Conservation (phyloP, 1,140 invertebrate genomes). For the Drosophila nasuta region DNA sequence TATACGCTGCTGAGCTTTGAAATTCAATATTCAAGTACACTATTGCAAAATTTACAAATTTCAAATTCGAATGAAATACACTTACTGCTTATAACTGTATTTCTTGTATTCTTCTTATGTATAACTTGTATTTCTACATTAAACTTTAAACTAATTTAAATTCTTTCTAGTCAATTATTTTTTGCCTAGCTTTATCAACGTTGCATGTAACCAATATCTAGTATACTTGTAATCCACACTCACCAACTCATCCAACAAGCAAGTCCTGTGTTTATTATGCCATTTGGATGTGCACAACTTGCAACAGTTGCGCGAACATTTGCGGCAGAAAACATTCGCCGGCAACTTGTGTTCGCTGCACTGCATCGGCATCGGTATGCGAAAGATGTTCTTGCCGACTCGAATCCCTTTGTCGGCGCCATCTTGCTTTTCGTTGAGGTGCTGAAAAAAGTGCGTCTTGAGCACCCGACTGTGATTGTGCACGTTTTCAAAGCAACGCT, state of each 20-base stretch:
- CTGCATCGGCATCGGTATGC: conserved; percentile 10
- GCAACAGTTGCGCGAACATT: conserved; percentile 34
- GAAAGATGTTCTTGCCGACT: conserved; percentile 45
- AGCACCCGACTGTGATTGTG: conserved; percentile 69
- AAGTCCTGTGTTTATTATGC: conserved; percentile 20
- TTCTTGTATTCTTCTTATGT: no score
- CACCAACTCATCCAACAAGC: conserved; percentile 31
- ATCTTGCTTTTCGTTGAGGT: background rate
- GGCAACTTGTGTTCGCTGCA: conserved; percentile 41
- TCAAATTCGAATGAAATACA: background rate
- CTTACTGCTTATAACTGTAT: no score
- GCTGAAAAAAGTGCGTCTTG: conserved; percentile 49
- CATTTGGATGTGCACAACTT: background rate
- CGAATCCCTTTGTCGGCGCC: background rate
- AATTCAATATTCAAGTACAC: no score
- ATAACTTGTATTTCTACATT: no score
- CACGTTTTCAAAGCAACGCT: conserved; percentile 59
- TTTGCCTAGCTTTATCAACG: no score
- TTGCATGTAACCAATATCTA: no score
- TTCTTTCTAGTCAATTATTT: no score
- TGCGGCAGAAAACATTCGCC: conserved; percentile 38
- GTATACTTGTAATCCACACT: conserved; percentile 2
- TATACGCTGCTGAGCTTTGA: no score
- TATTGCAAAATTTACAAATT: background rate
- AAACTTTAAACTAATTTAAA: no score